phyloP scores from a whole-genome alignment of 1,140 invertebrate species.

The Meloidogyne hapla region DNA sequence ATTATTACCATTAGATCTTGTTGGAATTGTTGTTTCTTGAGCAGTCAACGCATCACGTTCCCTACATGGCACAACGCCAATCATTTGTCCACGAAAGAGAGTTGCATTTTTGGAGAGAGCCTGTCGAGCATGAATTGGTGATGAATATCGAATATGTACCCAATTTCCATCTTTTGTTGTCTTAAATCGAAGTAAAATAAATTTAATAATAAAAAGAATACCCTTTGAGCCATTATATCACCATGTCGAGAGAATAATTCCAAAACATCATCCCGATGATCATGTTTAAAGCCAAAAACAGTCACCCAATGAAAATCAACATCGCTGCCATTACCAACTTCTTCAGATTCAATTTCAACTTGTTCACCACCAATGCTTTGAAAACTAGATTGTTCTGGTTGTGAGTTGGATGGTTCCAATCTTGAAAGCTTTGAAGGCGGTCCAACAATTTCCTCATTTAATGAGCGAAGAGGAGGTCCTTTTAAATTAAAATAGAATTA shows the following conservation, averaged over 20 bases:
- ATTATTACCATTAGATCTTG: neutral
- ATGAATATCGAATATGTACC: constrained; percentile 49
- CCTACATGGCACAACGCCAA: constrained; percentile 45
- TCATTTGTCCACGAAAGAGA: constrained; percentile 33
- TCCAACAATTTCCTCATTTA: constrained; percentile 38
- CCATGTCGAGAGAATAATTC: constrained; percentile 47
- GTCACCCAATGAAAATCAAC: constrained; percentile 43
- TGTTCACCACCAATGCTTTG: neutral
- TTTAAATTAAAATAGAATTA: constrained; percentile 22
- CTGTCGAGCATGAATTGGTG: constrained; percentile 43
- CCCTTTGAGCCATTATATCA: constrained; percentile 49
- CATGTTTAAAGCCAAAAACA: constrained; percentile 46
- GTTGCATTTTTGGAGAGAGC: constrained; percentile 41
- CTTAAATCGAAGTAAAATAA: constrained; percentile 29
- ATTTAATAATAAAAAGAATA: constrained; percentile 22
- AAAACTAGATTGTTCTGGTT: neutral
- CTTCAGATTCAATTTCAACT: neutral
- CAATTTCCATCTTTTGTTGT: constrained; percentile 43
- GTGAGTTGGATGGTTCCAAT: constrained; percentile 5
- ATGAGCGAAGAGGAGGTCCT: constrained; percentile 48
- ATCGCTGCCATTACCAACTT: neutral
- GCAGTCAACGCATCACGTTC: constrained; percentile 21
- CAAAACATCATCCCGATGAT: constrained; percentile 33
- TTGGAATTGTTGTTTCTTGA: constrained; percentile 13
- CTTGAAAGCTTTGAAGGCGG: constrained; percentile 39